Percentiles rank a stretch among this genome's conserved stretches.
phyloP scores from a whole-genome alignment of 1,140 invertebrate species.

The Chironomus tepperi region DNA sequence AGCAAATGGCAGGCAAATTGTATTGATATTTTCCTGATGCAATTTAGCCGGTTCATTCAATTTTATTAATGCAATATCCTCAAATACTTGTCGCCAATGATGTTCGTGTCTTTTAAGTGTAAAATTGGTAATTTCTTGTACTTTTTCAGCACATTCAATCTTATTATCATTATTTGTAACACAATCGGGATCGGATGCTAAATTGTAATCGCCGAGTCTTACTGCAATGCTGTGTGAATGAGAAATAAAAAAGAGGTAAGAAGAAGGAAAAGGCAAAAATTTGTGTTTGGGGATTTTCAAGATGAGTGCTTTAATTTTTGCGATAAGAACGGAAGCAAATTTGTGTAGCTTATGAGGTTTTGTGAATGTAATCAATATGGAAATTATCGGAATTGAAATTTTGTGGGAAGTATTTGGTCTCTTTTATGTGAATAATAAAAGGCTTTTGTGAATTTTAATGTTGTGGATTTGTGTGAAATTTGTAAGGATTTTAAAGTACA shows the following conservation, averaged over 20 bases:
- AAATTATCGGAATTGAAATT: too few species aligned
- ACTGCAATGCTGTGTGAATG: background rate
- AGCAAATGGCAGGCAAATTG: background rate
- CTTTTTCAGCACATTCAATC: background rate
- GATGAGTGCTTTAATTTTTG: too few species aligned
- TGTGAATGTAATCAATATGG: too few species aligned
- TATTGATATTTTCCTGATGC: background rate
- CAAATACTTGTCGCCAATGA: background rate
- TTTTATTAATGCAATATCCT: conserved; percentile 3
- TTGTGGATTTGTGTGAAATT: too few species aligned
- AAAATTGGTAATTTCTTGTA: background rate
- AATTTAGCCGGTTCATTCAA: background rate
- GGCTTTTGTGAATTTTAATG: too few species aligned
- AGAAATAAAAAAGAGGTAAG: too few species aligned
- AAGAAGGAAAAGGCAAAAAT: too few species aligned
- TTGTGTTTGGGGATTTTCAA: too few species aligned
- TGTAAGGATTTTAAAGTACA: too few species aligned
- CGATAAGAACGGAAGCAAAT: background rate
- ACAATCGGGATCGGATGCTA: background rate
- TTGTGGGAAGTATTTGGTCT: too few species aligned
- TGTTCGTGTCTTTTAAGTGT: background rate
- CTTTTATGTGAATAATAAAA: too few species aligned
- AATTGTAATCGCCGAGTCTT: background rate
- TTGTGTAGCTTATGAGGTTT: background rate
- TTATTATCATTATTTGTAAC: background rate